These are phyloP conservation scores for Clupea harengus DNA, from an alignment of 2,113 vertebrate genomes.

Conservation along the genomic window DNA sequence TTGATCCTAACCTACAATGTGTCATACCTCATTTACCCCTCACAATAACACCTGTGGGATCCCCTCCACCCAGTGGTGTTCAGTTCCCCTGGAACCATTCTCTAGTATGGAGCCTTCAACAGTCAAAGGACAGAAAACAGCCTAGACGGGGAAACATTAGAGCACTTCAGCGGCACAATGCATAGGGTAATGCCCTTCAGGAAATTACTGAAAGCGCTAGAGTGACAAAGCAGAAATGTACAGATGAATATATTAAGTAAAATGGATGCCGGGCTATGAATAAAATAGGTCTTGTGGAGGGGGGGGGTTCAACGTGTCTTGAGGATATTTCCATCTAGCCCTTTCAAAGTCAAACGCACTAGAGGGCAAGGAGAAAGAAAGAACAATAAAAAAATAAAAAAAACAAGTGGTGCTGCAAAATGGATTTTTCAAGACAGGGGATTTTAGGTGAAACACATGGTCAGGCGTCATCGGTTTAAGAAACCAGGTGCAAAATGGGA, in stretches of 20 bases:
- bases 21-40: conserved; percentile 42
- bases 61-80: conserved; percentile 12
- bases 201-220: neutral
- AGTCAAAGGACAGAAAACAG: conserved; percentile 2
- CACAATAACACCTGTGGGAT: conserved; percentile 40
- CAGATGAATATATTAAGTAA: conserved; percentile 17
- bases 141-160: neutral
- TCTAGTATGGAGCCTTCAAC: neutral
- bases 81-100: conserved; percentile 11
- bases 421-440: neutral
- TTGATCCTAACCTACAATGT: conserved; percentile 20
- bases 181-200: neutral
- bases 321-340: neutral
- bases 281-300: neutral
- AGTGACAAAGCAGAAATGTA: conserved; percentile 19
- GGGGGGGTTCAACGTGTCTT: neutral
- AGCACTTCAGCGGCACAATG: neutral
- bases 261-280: neutral
- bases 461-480: neutral
- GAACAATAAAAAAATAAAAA: neutral
- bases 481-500: conserved; percentile 8
- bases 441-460: conserved; percentile 12
- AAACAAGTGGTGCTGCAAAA: conserved; percentile 2
- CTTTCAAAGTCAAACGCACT: conserved; percentile 8
- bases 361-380: neutral